Evolutionary conservation across 2,797 vertebrate genomes (phyloP), one percentile per base, ranked within the genome.

Genomic region (Arctocebus calabarensis): DNA sequence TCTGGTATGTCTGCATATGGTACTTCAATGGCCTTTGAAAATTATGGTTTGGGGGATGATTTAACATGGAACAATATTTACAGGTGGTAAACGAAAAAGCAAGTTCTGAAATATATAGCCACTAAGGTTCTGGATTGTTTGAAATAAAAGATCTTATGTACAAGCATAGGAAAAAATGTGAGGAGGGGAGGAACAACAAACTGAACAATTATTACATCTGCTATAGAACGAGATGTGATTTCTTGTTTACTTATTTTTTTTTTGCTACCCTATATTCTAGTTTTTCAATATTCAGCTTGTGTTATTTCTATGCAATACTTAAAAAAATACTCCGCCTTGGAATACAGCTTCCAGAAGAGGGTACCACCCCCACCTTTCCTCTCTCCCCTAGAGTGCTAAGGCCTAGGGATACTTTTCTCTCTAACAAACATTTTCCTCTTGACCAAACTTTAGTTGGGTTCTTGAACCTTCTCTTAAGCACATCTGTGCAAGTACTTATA

Each of bases 1-100:
- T 6, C 22, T 3, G 2, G 34, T 8, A 23, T 6, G 14, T n/a
- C 1, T 0, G 29, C 23, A 8, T 7, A 2, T 6, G 23, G 4
- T 16, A 22, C 43, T 32, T 37, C 22, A 68, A 43, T 11, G 57
- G 25, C 12, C 66, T 16, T 68, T 57, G 34, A 23, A 82, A 82
- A 29, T 8, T 25, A 45, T 37, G 37, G 52, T 37, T 70, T 48
- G 55, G 45, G 78, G 57, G 29, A 68, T 57, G 19, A 74, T 75
- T 73, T 64, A 55, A 27, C 16, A 29, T 45, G 23, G 68, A 57
- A 40, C 23, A 37, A 66, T 43, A 6, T 34, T 88, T 62, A 29
- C 22, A 52, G 29, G 5, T 57, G 48, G 14, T 34, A 66, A 66
- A 57, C 52, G 2, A 81, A 37, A 81, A 81, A 43, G n/a, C 73